Conservation (phyloP, 2,888 invertebrate species). For the Drosophila subquinaria region DNA sequence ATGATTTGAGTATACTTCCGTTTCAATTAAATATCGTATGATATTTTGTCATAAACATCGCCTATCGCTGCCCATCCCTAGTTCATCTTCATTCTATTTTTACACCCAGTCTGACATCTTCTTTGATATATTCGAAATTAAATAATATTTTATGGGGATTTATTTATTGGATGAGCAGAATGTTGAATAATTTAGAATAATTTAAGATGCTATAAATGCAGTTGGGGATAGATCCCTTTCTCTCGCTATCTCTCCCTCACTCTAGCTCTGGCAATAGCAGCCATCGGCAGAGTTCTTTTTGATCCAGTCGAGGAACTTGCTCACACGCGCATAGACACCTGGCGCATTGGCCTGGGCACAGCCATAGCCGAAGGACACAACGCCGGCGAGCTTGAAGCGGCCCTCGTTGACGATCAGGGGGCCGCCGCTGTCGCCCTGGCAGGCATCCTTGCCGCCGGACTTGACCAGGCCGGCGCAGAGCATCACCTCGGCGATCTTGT, state of each 20-base stretch:
- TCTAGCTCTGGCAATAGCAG: slow-evolving; percentile 78
- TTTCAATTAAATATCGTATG: neutral
- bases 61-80: neutral
- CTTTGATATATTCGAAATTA: slow-evolving; percentile 18
- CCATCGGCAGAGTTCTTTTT: slow-evolving; percentile 76
- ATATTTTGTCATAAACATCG: neutral
- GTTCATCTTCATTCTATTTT: neutral
- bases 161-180: slow-evolving; percentile 60
- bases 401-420: slow-evolving; percentile 82
- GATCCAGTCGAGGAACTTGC: slow-evolving; percentile 83
- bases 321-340: slow-evolving; percentile 84
- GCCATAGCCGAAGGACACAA: slow-evolving; percentile 84
- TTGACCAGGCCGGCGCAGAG: slow-evolving; percentile 83
- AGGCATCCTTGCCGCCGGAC: slow-evolving; percentile 84
- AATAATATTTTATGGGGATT: slow-evolving; percentile 24
- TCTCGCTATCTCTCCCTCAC: too few species aligned
- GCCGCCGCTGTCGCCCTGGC: slow-evolving; percentile 85
- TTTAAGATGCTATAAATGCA: slow-evolving; percentile 44
- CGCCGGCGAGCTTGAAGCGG: slow-evolving; percentile 81
- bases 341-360: slow-evolving; percentile 84
- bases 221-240: neutral
- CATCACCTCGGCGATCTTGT: slow-evolving; percentile 84
- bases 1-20: too few species aligned
- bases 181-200: slow-evolving; percentile 73
- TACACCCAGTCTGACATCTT: slow-evolving; percentile 4